Conservation (phyloP, 2,113 vertebrate genomes). For the Elaphurus davidianus region DNA sequence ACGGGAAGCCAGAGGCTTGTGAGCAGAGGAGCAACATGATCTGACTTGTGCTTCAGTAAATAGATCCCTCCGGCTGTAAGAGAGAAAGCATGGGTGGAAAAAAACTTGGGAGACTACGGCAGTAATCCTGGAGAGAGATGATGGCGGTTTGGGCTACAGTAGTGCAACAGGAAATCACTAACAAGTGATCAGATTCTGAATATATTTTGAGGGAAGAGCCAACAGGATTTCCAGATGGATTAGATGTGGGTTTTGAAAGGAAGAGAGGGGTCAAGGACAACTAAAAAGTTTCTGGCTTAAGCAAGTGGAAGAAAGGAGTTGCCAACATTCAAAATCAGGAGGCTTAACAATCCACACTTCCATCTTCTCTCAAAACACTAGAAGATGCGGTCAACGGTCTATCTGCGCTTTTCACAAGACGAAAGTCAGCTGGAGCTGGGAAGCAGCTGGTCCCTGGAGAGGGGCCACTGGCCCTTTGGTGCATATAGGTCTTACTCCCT, state of each 20-base stretch:
- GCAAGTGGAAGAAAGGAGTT: constrained; percentile 10
- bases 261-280: constrained; percentile 21
- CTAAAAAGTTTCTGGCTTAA: constrained; percentile 36
- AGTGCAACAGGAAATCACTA: background rate
- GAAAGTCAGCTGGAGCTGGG: background rate
- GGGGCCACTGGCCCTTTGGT: background rate
- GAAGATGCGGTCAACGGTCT: background rate
- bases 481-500: background rate
- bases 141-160: background rate
- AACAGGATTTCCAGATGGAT: constrained; percentile 51
- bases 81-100: background rate
- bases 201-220: background rate
- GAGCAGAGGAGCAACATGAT: background rate
- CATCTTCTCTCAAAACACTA: constrained; percentile 11
- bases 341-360: constrained; percentile 49
- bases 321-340: constrained; percentile 32
- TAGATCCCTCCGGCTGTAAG: background rate
- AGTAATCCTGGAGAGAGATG: background rate
- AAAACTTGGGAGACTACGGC: background rate
- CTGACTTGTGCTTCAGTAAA: background rate
- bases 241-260: constrained; percentile 39
- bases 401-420: constrained; percentile 10
- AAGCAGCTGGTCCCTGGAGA: background rate
- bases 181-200: background rate
- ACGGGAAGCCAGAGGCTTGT: background rate